Conservation (phyloP, 1,140 invertebrate species). For the Caenorhabditis briggsae region DNA sequence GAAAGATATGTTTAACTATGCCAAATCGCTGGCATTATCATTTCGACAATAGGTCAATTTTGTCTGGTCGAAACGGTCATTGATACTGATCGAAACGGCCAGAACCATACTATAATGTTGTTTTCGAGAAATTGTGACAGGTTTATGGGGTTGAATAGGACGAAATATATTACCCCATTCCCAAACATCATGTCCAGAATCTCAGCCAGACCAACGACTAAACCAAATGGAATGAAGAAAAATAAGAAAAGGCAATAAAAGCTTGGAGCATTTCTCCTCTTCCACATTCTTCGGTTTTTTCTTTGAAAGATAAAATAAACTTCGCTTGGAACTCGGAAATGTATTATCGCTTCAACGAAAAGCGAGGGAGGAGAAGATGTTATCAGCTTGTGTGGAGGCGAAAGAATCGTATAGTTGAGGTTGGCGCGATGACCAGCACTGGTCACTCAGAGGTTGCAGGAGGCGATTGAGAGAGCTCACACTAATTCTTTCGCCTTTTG, state of each 20-base stretch:
- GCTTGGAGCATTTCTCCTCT: background rate
- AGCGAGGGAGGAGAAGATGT: constrained; percentile 46
- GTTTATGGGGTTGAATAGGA: no score
- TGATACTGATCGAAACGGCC: no score
- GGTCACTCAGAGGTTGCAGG: constrained; percentile 39
- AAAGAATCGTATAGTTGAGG: constrained; percentile 50
- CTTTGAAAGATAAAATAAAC: constrained; percentile 8
- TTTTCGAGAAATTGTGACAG: no score
- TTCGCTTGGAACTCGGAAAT: constrained; percentile 44
- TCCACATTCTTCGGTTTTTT: background rate
- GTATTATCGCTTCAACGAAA: constrained; percentile 45
- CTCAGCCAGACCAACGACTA: no score
- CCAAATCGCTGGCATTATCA: background rate
- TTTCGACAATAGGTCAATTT: background rate
- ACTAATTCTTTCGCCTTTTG: constrained; percentile 18
- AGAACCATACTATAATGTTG: no score
- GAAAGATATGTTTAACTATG: background rate
- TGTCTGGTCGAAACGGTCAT: background rate
- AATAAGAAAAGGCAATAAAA: background rate
- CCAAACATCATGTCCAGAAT: no score
- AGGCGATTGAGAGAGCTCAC: background rate
- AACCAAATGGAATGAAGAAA: no score
- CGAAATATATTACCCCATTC: no score
- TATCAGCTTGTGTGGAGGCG: constrained; percentile 22
- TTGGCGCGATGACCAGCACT: constrained; percentile 8